Evolutionary conservation across 2,888 invertebrate genomes (phyloP), one percentile per base, ranked within the genome.

Genomic region (Syrista parreyssii): DNA sequence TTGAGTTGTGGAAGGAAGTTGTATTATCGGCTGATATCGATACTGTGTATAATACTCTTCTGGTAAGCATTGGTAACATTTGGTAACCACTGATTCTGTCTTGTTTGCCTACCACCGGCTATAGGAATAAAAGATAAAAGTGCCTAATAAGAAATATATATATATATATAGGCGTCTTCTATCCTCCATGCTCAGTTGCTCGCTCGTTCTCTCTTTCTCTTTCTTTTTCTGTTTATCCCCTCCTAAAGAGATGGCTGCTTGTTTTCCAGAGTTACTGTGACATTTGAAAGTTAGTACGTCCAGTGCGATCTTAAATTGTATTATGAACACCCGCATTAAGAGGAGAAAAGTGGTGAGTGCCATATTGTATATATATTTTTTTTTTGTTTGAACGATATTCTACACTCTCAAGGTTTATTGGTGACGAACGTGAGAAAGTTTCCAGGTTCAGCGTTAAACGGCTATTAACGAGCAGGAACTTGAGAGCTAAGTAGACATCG

Each of bases 41-140:
- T 55, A 9, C 9, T 55, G 23, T 23, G 55, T 2, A 55, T 55
- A 55, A 55, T 55, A 55, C 23, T 6, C 55, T 55, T 23, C 23
- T 55, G 55, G 23, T 23, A 55, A 23, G 55, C 23, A 9, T 6
- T 23, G 55, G 23, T 55, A 55, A 15, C 23, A 55, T 75, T 78
- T 83, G 81, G 73, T 83, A 81, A 85, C 83, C 74, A 81, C 79
- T 55, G 55, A 55, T 55, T 55, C 23, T 83, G 79, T 83, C 81
- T 85, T 82, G 76, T 82, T 82, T 80, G 83, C 82, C 79, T 84
- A 84, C 79, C 82, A 84, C 79, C 82, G 79, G 80, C 78, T 83
- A 84, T 79, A 23, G 55, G 81, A 82, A 87, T 83, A 83, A 82
- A 84, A 55, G 55, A 55, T 55, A 55, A 55, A 55, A 55, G 55